Evolutionary conservation across 2,797 vertebrate genomes (phyloP).

Genomic region (Cynopterus sphinx): DNA sequence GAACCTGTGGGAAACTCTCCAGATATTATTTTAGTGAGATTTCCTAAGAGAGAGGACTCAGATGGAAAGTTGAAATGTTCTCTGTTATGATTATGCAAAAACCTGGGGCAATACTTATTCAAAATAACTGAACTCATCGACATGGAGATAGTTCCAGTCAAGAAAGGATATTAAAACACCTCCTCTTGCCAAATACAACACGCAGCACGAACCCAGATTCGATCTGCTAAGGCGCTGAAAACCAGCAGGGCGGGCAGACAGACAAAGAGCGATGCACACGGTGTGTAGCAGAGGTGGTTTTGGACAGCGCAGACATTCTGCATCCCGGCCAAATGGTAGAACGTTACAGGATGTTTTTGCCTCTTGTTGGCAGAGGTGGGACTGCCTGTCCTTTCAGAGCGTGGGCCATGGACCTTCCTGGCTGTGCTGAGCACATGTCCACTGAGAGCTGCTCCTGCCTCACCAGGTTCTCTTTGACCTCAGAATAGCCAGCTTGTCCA

Average conservation of each 20-base stretch:
- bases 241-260: slow-evolving; percentile 36
- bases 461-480: neutral
- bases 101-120: slow-evolving; percentile 60
- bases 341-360: slow-evolving; percentile 23
- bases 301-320: neutral
- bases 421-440: neutral
- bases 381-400: neutral
- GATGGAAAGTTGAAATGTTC: slow-evolving; percentile 55
- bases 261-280: neutral
- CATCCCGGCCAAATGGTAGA: neutral
- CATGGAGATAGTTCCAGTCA: slow-evolving; percentile 54
- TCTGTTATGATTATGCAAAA: slow-evolving; percentile 42
- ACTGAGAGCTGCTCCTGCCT: neutral
- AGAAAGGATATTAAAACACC: slow-evolving; percentile 63
- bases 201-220: slow-evolving; percentile 1
- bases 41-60: slow-evolving; percentile 49
- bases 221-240: slow-evolving; percentile 48
- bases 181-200: slow-evolving; percentile 65
- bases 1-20: slow-evolving; percentile 18
- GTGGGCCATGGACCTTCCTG: neutral
- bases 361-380: neutral
- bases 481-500: neutral
- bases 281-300: neutral
- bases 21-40: slow-evolving; percentile 44
- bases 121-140: slow-evolving; percentile 55